Percentiles rank a stretch among this genome's conserved stretches.
Conservation (phyloP, 2,888 invertebrate species). For the Sesia apiformis region DNA sequence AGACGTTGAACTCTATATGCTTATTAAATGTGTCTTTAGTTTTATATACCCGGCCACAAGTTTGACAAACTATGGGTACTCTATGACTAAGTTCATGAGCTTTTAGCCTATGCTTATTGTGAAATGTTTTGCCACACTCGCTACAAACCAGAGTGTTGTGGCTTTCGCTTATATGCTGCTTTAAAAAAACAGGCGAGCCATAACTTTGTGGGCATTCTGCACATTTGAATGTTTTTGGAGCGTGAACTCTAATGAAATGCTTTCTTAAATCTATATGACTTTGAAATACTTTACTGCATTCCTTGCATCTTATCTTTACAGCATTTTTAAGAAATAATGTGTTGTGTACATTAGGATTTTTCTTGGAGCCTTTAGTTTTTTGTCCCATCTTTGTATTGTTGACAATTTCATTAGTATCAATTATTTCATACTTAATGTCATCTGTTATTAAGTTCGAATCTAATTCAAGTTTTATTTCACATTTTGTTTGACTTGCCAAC, state of each 20-base stretch:
- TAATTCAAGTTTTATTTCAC: slow-evolving; percentile 10
- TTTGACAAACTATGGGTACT: slow-evolving; percentile 35
- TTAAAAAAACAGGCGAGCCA: slow-evolving; percentile 27
- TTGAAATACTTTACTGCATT: slow-evolving; percentile 32
- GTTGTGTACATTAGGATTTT: background rate
- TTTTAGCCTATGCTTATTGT: slow-evolving; percentile 34
- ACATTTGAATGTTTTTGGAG: slow-evolving; percentile 37
- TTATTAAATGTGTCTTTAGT: slow-evolving; percentile 41
- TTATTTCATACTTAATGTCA: slow-evolving; percentile 4
- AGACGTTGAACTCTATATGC: slow-evolving; percentile 42
- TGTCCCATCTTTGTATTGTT: no score
- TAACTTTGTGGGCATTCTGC: slow-evolving; percentile 31
- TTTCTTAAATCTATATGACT: slow-evolving; percentile 29
- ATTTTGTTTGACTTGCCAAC: background rate
- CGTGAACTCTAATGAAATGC: slow-evolving; percentile 43
- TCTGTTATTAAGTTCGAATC: background rate
- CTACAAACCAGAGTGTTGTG: slow-evolving; percentile 36
- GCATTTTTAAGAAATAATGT: background rate
- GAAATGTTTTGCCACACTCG: slow-evolving; percentile 46
- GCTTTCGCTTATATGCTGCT: slow-evolving; percentile 30
- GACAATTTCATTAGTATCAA: slow-evolving; percentile 5
- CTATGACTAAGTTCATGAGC: slow-evolving; percentile 42
- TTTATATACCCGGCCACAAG: slow-evolving; percentile 51
- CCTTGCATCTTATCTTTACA: slow-evolving; percentile 26
- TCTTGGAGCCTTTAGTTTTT: no score